These are phyloP conservation scores for Thryonomys swinderianus DNA, from an alignment of 2,113 vertebrate genomes.

Conservation along the genomic window DNA sequence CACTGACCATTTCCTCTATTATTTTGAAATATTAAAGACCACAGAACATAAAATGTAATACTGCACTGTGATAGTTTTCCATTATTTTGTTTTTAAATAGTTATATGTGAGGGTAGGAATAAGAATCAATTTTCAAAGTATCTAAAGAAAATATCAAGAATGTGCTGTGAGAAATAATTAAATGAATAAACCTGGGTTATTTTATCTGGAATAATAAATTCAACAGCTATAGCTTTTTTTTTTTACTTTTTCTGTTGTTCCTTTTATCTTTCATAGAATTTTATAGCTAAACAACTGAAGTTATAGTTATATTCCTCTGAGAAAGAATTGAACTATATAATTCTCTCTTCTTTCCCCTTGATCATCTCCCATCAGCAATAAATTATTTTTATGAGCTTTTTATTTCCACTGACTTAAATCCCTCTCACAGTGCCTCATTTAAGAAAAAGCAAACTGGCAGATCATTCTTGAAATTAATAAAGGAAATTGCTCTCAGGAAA, in stretches of 20 bases:
- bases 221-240: neutral
- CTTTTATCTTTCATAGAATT: neutral
- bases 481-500: neutral
- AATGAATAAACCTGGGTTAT: neutral
- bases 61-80: neutral
- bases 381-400: neutral
- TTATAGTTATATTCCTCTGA: neutral
- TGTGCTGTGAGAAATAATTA: neutral
- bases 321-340: constrained; percentile 53
- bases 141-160: constrained; percentile 13
- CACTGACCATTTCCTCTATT: constrained; percentile 26
- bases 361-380: neutral
- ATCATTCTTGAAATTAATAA: neutral
- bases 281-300: neutral
- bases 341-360: neutral
- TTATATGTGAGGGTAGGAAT: neutral
- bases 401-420: neutral
- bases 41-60: neutral
- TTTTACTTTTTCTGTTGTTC: constrained; percentile 2
- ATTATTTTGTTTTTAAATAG: constrained; percentile 25
- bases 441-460: neutral
- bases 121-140: neutral
- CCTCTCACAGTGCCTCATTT: neutral
- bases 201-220: constrained; percentile 39
- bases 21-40: constrained; percentile 51